A percentile compares a stretch with the other conserved stretches of the same genome.
phyloP scores from a whole-genome alignment of 1,140 invertebrate species.

The Lucilia cuprina region DNA sequence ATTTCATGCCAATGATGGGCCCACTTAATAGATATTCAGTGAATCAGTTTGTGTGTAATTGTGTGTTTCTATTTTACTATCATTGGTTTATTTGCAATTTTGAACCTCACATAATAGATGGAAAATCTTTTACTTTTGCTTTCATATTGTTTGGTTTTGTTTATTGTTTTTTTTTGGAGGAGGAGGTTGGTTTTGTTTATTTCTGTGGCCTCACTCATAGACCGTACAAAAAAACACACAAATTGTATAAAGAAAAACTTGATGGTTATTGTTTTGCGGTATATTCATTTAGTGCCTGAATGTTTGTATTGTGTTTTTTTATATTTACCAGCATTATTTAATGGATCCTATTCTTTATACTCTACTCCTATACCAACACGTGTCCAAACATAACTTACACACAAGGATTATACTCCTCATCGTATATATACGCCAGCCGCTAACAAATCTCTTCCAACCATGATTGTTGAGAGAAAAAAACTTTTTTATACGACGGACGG shows the following conservation, averaged over 20 bases:
- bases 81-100: neutral
- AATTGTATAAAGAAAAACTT: neutral
- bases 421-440: neutral
- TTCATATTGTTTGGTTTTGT: neutral
- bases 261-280: neutral
- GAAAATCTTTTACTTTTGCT: neutral
- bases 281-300: neutral
- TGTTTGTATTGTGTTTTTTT: neutral
- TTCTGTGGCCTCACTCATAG: neutral
- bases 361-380: neutral
- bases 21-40: too few relatives aligned
- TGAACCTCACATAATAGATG: neutral
- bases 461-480: too few relatives aligned
- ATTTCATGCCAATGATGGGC: too few relatives aligned
- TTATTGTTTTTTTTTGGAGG: neutral
- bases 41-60: too few relatives aligned
- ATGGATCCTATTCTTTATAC: neutral
- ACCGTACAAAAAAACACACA: neutral
- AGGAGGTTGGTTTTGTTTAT: neutral
- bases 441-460: too few relatives aligned
- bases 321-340: neutral
- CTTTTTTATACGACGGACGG: too few relatives aligned
- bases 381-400: neutral
- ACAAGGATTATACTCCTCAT: neutral
- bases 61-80: neutral